Evolutionary conservation across 2,113 vertebrate genomes (phyloP).

Genomic region (Urocynchramus pylzowi): DNA sequence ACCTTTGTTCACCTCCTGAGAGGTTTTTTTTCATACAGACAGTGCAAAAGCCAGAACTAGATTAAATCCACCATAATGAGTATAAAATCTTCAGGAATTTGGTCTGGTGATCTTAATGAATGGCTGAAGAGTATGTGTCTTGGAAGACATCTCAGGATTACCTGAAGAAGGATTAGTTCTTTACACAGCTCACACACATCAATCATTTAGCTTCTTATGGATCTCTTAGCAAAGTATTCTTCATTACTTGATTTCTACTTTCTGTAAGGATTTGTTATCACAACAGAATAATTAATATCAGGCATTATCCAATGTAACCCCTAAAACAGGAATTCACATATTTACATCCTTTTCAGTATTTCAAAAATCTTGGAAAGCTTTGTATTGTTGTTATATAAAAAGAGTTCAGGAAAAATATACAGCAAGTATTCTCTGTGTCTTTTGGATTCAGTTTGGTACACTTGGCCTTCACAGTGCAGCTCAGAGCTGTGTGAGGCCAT

Average conservation of each 20-base stretch:
- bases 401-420: not conserved
- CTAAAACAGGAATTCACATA: not conserved
- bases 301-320: not conserved
- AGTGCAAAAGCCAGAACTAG: not conserved
- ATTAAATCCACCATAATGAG: slow-evolving; percentile 16
- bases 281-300: not conserved
- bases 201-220: not conserved
- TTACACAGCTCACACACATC: not conserved
- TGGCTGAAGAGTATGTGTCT: not conserved
- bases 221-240: not conserved
- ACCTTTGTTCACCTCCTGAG: not conserved
- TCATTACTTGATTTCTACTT: not conserved
- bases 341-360: not conserved
- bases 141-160: slow-evolving; percentile 30
- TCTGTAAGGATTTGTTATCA: not conserved
- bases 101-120: slow-evolving; percentile 4
- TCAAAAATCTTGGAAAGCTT: not conserved
- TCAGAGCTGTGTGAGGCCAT: not conserved
- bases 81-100: slow-evolving; percentile 25
- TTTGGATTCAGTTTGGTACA: not conserved
- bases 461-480: not conserved
- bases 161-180: slow-evolving; percentile 25
- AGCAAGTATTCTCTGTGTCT: not conserved
- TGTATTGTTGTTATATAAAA: not conserved
- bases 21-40: not conserved